Base-by-base conservation (phyloP, 2,797 vertebrate genomes). In the Mergus octosetaceus region DNA sequence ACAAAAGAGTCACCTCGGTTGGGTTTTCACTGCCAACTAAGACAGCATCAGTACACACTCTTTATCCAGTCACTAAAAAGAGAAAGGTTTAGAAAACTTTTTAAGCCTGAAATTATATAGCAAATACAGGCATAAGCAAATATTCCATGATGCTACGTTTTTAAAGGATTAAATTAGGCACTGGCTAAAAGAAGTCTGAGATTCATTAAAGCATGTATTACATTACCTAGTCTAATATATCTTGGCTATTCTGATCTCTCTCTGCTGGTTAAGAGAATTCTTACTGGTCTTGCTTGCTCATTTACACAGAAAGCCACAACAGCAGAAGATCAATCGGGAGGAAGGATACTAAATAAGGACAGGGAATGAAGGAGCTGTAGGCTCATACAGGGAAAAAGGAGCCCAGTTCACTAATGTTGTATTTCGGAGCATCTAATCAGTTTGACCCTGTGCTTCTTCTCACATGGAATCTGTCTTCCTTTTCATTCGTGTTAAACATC, bases 1-100 rank as follows among this genome's bases (percentile, higher is more conserved):
- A 95, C 94, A 97, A 94, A 97, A 88, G 86, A 95, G 95, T 97
- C 96, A 96, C 94, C 95, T 93, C 87, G 10, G 53, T 11, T 5
- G 13, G 54, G 78, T 47, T 73, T 85, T 77, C 76, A 49, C n/a
- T 77, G 80, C 76, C 89, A 18, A 21, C 28, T 21, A 4, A 68
- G 83, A 38, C 41, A 64, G 80, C 39, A 80, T 74, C 65, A 41
- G 78, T 41, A 39, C 72, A 15, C 6, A 4, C 70, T 61, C 75
- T 88, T 79, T 53, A 80, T 74, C 78, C 75, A 13, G 80, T 36
- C 58, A 3, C 64, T 69, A 53, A 20, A 45, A 11, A 54, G 43
- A 79, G 54, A 38, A 43, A 66, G 43, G 5, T 18, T 45, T 54
- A 28, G 57, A 32, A 45, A 80, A 25, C 54, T 70, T 57, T 95